Conservation (phyloP, 2,888 invertebrate genomes). For the Drosophila multiciliata region DNA sequence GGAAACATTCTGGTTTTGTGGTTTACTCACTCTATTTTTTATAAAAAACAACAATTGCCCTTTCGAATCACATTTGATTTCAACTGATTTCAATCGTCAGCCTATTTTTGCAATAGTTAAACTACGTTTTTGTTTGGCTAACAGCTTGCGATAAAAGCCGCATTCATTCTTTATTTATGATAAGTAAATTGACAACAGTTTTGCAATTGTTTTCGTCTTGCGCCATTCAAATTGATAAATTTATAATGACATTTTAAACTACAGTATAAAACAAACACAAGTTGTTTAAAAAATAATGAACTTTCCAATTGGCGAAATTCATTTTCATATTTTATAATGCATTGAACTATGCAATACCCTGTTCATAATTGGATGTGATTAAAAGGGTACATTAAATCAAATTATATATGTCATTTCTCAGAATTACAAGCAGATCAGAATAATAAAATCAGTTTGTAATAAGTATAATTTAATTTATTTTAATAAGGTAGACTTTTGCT, state of each 20-base stretch:
- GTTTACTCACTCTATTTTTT: constrained; percentile 35
- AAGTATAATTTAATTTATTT: not conserved
- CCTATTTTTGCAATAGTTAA: constrained; percentile 25
- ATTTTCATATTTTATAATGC: constrained; percentile 5
- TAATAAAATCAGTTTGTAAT: not conserved
- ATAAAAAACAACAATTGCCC: constrained; percentile 29
- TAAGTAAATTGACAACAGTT: not conserved
- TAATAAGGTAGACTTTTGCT: not conserved
- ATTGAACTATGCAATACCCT: not conserved
- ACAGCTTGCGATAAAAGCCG: constrained; percentile 18
- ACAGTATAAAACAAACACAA: not conserved
- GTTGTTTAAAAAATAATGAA: not conserved
- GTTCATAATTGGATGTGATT: too few relatives aligned
- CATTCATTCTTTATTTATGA: not conserved
- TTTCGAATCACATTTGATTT: constrained; percentile 26
- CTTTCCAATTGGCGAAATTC: not conserved
- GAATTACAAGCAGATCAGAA: not conserved
- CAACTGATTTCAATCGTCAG: constrained; percentile 31
- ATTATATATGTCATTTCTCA: not conserved
- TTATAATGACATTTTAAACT: not conserved
- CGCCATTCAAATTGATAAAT: not conserved
- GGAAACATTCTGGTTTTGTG: constrained; percentile 43
- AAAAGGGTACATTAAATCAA: not conserved
- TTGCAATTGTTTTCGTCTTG: not conserved
- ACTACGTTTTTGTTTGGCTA: constrained; percentile 26